These are phyloP conservation scores for Alces alces DNA, from an alignment of 2,113 vertebrate species.

Conservation along the genomic window DNA sequence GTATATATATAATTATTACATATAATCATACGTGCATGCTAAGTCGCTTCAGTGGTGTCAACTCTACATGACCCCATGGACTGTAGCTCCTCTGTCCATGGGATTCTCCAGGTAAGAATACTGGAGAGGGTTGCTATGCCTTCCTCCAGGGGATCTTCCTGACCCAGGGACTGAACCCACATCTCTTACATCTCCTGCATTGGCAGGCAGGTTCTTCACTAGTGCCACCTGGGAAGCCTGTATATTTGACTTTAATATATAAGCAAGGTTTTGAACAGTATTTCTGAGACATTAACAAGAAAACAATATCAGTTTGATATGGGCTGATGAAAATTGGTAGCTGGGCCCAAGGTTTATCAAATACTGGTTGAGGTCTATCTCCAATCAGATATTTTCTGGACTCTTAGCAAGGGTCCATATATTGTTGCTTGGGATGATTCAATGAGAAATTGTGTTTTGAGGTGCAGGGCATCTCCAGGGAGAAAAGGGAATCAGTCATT, in stretches of 20 bases:
- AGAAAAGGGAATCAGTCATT: background rate
- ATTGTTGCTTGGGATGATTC: background rate
- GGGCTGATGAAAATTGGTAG: background rate
- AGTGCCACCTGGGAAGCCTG: background rate
- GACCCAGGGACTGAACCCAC: background rate
- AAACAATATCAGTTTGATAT: background rate
- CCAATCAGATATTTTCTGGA: background rate
- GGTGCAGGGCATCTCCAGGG: background rate
- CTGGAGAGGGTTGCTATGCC: background rate
- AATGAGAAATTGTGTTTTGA: background rate
- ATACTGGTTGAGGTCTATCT: background rate
- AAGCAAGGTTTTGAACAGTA: background rate
- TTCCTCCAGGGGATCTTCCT: background rate
- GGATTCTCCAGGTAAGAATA: background rate
- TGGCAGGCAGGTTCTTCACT: background rate
- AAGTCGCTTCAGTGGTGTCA: background rate
- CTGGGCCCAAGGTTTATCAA: background rate
- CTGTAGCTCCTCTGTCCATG: background rate
- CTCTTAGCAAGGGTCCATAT: background rate
- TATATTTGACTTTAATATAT: background rate
- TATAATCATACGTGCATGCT: background rate
- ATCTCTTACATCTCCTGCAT: background rate
- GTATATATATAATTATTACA: too few species aligned
- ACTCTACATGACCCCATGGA: background rate
- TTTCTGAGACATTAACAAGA: background rate